Evolutionary conservation across 2,797 vertebrate genomes (phyloP).

Genomic region (Petrocephalus sullivani): DNA sequence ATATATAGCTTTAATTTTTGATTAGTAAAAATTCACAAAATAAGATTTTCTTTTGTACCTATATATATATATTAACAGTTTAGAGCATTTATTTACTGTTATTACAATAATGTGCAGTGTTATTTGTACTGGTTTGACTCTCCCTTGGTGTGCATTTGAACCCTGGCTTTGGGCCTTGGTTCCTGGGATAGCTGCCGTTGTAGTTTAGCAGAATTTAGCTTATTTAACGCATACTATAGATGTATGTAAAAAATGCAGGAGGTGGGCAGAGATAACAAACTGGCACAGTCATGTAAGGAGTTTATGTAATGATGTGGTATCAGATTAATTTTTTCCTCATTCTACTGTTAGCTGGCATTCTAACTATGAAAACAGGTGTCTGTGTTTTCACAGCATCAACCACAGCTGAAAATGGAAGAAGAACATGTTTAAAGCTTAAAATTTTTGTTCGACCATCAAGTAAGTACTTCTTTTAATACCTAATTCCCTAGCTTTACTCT

Average conservation of each 20-base stretch:
- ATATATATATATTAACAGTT: background rate
- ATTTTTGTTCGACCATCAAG: constrained; percentile 92
- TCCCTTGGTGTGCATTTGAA: background rate
- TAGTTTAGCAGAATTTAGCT: background rate
- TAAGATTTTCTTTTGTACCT: background rate
- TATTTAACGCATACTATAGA: background rate
- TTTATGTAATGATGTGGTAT: background rate
- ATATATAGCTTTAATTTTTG: too few relatives aligned
- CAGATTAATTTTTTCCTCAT: background rate
- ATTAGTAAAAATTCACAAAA: background rate
- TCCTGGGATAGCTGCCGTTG: background rate
- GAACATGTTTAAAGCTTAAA: constrained; percentile 89
- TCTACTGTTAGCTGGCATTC: constrained; percentile 14
- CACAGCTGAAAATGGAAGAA: constrained; percentile 79
- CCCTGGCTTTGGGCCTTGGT: background rate
- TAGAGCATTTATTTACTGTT: background rate
- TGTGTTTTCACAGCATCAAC: constrained; percentile 74
- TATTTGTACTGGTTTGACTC: background rate
- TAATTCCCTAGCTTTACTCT: background rate
- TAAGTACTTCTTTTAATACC: constrained; percentile 62
- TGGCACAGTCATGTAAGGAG: background rate
- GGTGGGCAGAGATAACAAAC: background rate
- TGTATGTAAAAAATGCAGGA: background rate
- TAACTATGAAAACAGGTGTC: constrained; percentile 31
- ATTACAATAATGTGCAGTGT: background rate